Evolutionary conservation across 1,140 invertebrate genomes (phyloP).

Genomic region (Cecropterus lyciades): DNA sequence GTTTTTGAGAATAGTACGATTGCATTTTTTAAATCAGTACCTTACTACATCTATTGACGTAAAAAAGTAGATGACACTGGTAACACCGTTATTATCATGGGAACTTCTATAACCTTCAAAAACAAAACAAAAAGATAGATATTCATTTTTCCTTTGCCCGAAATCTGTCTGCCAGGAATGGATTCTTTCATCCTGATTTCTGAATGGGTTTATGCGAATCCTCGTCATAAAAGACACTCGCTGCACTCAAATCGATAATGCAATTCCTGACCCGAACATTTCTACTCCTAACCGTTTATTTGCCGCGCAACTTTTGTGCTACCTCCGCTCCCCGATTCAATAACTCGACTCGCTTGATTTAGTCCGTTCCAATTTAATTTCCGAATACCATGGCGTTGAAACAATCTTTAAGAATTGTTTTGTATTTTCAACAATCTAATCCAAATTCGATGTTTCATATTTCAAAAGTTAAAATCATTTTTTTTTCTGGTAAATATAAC

Average conservation of each 20-base stretch:
- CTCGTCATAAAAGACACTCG: slow-evolving; percentile 34
- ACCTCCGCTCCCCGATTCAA: slow-evolving; percentile 41
- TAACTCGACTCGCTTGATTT: slow-evolving; percentile 42
- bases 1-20: no score
- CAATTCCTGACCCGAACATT: slow-evolving; percentile 43
- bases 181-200: slow-evolving; percentile 26
- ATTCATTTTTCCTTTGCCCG: not conserved
- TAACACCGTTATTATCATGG: no score
- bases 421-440: slow-evolving; percentile 26
- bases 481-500: no score
- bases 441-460: no score
- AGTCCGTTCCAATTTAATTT: slow-evolving; percentile 39
- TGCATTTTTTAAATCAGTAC: no score
- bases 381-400: slow-evolving; percentile 33
- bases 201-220: slow-evolving; percentile 24
- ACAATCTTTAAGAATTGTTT: slow-evolving; percentile 38
- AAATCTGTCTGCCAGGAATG: slow-evolving; percentile 15
- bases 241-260: slow-evolving; percentile 40
- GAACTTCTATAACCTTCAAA: no score
- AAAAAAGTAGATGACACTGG: not conserved
- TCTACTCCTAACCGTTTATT: slow-evolving; percentile 43
- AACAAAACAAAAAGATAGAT: not conserved
- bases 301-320: slow-evolving; percentile 42
- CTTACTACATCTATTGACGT: no score
- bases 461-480: no score